Evolutionary conservation across 2,113 vertebrate species (phyloP).

Genomic region (Microcebus ravelobensis): DNA sequence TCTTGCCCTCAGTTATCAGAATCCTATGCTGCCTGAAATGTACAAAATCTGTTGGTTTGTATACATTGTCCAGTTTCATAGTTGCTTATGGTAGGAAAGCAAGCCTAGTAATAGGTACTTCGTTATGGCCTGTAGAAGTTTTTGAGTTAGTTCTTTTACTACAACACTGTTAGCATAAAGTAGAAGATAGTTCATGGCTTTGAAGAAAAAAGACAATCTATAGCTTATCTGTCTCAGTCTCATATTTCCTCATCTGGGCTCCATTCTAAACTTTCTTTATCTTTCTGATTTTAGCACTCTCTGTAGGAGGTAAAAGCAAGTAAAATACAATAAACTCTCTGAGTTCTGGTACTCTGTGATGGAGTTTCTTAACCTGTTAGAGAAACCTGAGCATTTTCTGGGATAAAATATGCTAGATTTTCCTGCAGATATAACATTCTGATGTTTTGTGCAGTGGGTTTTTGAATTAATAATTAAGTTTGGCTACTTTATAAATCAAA

Average conservation of each 20-base stretch:
- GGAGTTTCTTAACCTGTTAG: neutral
- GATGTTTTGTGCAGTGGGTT: neutral
- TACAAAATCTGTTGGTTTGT: neutral
- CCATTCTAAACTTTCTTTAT: neutral
- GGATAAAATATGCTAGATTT: neutral
- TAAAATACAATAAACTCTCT: neutral
- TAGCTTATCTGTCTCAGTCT: neutral
- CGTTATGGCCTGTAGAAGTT: neutral
- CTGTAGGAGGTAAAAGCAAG: neutral
- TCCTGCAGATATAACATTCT: neutral
- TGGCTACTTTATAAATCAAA: constrained; percentile 7
- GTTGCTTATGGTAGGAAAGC: neutral
- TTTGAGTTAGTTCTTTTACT: neutral
- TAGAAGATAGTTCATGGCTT: neutral
- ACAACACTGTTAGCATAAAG: neutral
- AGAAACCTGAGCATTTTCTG: neutral
- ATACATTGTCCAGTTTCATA: neutral
- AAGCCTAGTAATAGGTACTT: neutral
- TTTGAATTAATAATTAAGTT: neutral
- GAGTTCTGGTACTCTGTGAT: neutral
- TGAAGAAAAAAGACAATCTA: neutral
- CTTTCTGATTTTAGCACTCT: neutral
- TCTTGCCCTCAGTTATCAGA: neutral
- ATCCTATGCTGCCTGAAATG: neutral
- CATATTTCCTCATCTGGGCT: neutral